Conservation (phyloP, 1,140 invertebrate species). For the Mactra quadrangularis region DNA sequence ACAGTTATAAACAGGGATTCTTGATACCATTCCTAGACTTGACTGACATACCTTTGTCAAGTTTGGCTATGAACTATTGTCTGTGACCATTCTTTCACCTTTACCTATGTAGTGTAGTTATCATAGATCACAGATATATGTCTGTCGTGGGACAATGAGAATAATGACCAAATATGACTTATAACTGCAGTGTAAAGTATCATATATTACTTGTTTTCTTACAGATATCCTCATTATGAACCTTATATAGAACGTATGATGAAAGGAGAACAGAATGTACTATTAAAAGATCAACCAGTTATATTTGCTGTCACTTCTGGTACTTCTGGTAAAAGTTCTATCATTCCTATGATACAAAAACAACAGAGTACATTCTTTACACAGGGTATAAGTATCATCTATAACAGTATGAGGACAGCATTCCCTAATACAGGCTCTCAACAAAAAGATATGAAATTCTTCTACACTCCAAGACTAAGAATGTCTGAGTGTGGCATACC, state of each 20-base stretch:
- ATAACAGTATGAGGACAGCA: conserved; percentile 69
- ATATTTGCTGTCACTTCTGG: conserved; percentile 82
- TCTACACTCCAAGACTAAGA: conserved; percentile 79
- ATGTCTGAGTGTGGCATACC: conserved; percentile 74
- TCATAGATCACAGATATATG: too few species aligned
- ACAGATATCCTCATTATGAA: conserved; percentile 75
- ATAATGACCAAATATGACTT: too few species aligned
- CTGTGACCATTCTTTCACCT: too few species aligned
- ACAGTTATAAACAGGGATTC: too few species aligned
- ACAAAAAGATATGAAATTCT: conserved; percentile 80
- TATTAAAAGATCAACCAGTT: conserved; percentile 72
- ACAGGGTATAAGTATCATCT: conserved; percentile 77
- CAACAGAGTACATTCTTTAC: conserved; percentile 78
- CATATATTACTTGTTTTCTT: too few species aligned
- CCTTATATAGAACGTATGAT: conserved; percentile 78
- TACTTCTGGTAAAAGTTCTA: conserved; percentile 79
- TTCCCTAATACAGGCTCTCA: conserved; percentile 71
- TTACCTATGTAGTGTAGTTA: too few species aligned
- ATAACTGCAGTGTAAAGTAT: too few species aligned
- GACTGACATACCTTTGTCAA: too few species aligned
- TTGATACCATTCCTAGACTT: too few species aligned
- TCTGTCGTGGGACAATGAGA: too few species aligned
- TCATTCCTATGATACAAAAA: conserved; percentile 76
- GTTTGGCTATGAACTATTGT: too few species aligned
- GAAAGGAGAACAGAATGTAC: conserved; percentile 77